Evolutionary conservation across 2,797 vertebrate genomes (phyloP), one percentile per base, ranked within the genome.

Genomic region (Echeneis naucrates): DNA sequence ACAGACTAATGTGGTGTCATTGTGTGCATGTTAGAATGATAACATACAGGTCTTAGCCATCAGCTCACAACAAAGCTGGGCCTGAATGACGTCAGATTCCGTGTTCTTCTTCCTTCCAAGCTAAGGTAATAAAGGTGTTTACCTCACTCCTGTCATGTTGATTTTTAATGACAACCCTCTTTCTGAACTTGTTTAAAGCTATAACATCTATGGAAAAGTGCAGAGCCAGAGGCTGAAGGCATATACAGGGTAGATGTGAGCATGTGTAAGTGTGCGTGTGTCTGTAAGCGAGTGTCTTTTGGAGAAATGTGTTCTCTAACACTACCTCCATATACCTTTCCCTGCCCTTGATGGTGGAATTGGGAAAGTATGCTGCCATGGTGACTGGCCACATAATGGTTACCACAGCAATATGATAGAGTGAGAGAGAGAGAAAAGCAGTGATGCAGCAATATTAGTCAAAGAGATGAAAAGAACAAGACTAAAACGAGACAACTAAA

Each of bases 261-360:
- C 13, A 17, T 47, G 35, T 42, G 59, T 48, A 27, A 24, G 35
- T 44, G 24, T 12, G n/a, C 62, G 56, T 45, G 42, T 45, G 35
- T 23, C 12, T 70, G n/a, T 44, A 38, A 57, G 37, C 4, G 21
- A 55, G 58, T 59, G 65, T 86, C 87, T 81, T 78, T 68, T 74
- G 66, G 84, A 78, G 57, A 77, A 78, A 72, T 77, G 61, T 82
- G 78, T 83, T 87, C 78, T 80, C 71, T 45, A 75, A 76, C 82
- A 81, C 80, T 86, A 81, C n/a, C n/a, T n/a, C n/a, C n/a, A n/a
- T n/a, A 89, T 81, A 91, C 79, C 82, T 85, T 84, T 81, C 77
- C 61, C 80, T 92, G 92, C 87, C 93, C 92, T 94, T 93, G 89
- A 92, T 90, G 83, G 80, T 90, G 76, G 87, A 92, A 92, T 92